Percentiles rank a stretch among this genome's conserved stretches.
These are phyloP conservation scores for Gastrophryne carolinensis DNA, from an alignment of 2,797 vertebrate species.

Conservation along the genomic window DNA sequence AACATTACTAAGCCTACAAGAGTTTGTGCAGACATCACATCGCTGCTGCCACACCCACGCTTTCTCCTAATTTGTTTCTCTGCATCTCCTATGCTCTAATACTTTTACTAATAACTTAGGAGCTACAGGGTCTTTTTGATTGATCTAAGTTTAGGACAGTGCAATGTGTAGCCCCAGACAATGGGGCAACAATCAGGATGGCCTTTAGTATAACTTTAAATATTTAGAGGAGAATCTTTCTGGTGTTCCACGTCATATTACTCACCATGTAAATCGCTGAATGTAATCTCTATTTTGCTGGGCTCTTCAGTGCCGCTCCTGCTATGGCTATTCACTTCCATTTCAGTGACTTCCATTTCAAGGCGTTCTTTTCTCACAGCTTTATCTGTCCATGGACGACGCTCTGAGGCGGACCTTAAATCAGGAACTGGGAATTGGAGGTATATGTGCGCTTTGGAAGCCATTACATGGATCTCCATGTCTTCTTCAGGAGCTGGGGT, in stretches of 20 bases:
- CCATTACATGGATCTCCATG: constrained; percentile 61
- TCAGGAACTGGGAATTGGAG: constrained; percentile 86
- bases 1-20: too few relatives aligned
- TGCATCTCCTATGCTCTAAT: too few relatives aligned
- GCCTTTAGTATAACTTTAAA: too few relatives aligned
- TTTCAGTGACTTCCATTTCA: constrained; percentile 76
- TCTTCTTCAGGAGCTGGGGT: constrained; percentile 47
- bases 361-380: constrained; percentile 78
- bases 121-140: too few relatives aligned
- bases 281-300: constrained; percentile 78
- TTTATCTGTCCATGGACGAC: constrained; percentile 71
- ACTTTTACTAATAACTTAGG: too few relatives aligned
- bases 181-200: too few relatives aligned
- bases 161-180: too few relatives aligned
- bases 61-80: too few relatives aligned
- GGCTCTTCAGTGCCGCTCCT: constrained; percentile 41
- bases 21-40: too few relatives aligned
- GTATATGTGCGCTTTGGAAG: constrained; percentile 75
- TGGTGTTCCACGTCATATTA: not conserved
- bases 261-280: constrained; percentile 81
- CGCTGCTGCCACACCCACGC: too few relatives aligned
- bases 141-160: too few relatives aligned
- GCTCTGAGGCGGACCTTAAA: constrained; percentile 71
- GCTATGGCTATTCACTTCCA: constrained; percentile 78
- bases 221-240: too few relatives aligned